Percentiles rank a stretch among this genome's conserved stretches.
Evolutionary conservation across 2,888 invertebrate species (phyloP).

Genomic region (Molanna angustata): DNA sequence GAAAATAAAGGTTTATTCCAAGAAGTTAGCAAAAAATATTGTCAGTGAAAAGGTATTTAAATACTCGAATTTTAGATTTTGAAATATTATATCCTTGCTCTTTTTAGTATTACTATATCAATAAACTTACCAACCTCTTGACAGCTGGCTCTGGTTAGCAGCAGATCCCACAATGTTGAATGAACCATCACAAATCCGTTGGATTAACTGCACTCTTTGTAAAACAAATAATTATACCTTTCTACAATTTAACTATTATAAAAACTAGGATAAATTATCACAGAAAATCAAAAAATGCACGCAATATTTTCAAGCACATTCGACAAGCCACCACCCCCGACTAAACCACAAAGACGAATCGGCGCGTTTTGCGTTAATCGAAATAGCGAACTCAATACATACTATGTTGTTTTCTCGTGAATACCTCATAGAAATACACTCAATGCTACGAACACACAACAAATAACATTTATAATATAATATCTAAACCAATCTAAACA

Average conservation of each 20-base stretch:
- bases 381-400: background rate
- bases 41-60: too few species aligned
- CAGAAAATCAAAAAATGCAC: background rate
- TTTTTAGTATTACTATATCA: conserved; percentile 33
- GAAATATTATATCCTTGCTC: too few species aligned
- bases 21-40: too few species aligned
- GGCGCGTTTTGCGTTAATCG: background rate
- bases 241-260: background rate
- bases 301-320: conserved; percentile 3
- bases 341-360: background rate
- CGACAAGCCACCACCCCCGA: conserved; percentile 1
- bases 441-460: too few species aligned
- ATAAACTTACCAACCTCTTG: conserved; percentile 75
- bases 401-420: too few species aligned
- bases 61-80: too few species aligned
- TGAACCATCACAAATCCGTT: conserved; percentile 67
- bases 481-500: too few species aligned
- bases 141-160: conserved; percentile 65
- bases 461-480: too few species aligned
- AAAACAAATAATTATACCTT: too few species aligned
- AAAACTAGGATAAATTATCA: background rate
- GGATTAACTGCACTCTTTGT: too few species aligned
- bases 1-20: too few species aligned
- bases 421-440: too few species aligned
- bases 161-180: conserved; percentile 58